A percentile compares a stretch with the other conserved stretches of the same genome.
These are phyloP conservation scores for Calcarius lapponicus DNA, from an alignment of 2,797 vertebrate genomes.

Conservation along the genomic window DNA sequence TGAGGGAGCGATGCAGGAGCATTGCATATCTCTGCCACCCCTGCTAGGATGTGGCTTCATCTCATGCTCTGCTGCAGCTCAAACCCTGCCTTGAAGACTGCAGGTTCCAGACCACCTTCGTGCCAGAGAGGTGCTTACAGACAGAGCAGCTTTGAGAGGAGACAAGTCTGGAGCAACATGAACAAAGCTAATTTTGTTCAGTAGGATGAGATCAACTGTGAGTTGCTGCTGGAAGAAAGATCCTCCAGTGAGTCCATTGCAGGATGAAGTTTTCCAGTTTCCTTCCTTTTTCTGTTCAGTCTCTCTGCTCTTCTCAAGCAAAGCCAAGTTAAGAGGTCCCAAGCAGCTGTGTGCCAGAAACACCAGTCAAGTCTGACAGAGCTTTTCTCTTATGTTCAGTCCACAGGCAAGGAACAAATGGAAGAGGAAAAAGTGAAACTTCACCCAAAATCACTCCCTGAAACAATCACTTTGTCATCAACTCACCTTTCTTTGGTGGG, in stretches of 20 bases:
- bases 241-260: background rate
- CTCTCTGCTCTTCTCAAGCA: background rate
- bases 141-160: background rate
- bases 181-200: background rate
- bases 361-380: background rate
- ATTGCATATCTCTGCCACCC: fast-evolving
- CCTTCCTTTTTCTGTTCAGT: background rate
- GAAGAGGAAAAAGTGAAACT: background rate
- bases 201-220: background rate
- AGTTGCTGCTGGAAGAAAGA: background rate
- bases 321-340: background rate
- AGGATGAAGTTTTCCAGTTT: background rate
- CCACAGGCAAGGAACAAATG: background rate
- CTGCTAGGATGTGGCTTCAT: background rate
- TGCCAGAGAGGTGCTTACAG: background rate
- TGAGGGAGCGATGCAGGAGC: background rate
- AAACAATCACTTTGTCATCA: background rate
- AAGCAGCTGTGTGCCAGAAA: background rate
- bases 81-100: background rate
- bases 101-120: background rate
- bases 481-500: background rate
- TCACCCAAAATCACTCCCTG: background rate
- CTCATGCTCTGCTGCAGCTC: background rate
- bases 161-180: background rate
- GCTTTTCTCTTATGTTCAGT: background rate